phyloP scores from a whole-genome alignment of 1,140 invertebrate genomes.

The Aphelinus atriplicis region DNA sequence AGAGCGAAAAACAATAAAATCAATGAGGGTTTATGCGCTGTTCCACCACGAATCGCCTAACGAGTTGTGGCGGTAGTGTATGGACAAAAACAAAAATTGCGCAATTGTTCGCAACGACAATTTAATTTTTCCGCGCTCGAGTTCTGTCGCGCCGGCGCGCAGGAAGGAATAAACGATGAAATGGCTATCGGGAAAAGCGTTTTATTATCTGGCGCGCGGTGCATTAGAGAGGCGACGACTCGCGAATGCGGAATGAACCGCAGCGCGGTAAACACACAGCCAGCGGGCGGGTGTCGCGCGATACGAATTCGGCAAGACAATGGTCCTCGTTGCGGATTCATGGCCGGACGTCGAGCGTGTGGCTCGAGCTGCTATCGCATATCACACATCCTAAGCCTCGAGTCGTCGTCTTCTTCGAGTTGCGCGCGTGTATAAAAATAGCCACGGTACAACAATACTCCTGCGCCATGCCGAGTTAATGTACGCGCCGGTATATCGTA shows the following conservation, averaged over 20 bases:
- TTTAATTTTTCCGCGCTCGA: no score
- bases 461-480: no score
- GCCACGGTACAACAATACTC: no score
- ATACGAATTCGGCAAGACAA: constrained; percentile 43
- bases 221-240: constrained; percentile 5
- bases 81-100: no score
- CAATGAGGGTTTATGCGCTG: no score
- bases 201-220: background rate
- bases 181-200: no score
- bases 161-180: background rate
- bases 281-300: no score
- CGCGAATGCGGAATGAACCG: constrained; percentile 16
- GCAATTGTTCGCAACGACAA: no score
- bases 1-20: no score
- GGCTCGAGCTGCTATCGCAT: background rate
- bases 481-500: no score
- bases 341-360: constrained; percentile 2
- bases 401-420: background rate
- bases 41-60: no score
- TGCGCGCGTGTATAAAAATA: background rate
- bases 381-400: background rate
- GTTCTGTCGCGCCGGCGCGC: background rate
- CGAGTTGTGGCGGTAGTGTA: no score
- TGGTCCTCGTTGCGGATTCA: constrained; percentile 43
- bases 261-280: constrained; percentile 7